Evolutionary conservation across 35 echinoderm and acorn worm species (phyloP), one percentile per base, ranked within the genome.

Genomic region (Apostichopus californicus): DNA sequence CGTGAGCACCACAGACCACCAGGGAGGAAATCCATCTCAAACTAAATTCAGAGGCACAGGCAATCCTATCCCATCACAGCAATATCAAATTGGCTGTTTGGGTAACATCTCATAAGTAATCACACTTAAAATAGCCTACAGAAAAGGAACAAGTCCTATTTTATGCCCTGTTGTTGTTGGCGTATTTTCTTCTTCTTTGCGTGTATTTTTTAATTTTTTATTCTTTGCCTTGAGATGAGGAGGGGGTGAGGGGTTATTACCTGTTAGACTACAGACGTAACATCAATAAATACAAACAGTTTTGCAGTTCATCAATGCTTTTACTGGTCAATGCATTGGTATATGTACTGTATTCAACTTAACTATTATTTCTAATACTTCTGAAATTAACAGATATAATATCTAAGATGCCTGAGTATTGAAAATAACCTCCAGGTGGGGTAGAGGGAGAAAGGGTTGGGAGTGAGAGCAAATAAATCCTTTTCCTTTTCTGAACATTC

Each of bases 11-110:
- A 59, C 55, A 85, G 71, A 20, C 54, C 81, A 85, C 81, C 9
- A 20, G 81, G 81, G 55, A 85, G 7, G 81, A 60, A 85, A 85
- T 58, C 34, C 28, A 85, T n/a, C 55, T 52, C 20, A 58, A 4
- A 58, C 56, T 85, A 8, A 85, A 85, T 85, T 85, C 81, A 56
- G 57, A 22, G 56, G 57, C 81, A 85, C 81, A 58, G 9, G 18
- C 81, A 85, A 56, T 85, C 55, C 55, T 23, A 58, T 2, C 81
- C 81, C 81, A 20, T 56, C 55, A 22, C 10, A 57, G 24, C 13
- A 46, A 20, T 85, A 85, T 85, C 56, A 85, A 52, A 75, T 75
- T 75, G 21, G 6, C n/a, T 75, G 17, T 18, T 75, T 46, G n/a
- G 71, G 71, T 75, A 75, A 75, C 6, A 7, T 75, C 71, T 14